Base-by-base conservation (phyloP, 2,888 invertebrate species). In the Phrixothrix hirtus region DNA sequence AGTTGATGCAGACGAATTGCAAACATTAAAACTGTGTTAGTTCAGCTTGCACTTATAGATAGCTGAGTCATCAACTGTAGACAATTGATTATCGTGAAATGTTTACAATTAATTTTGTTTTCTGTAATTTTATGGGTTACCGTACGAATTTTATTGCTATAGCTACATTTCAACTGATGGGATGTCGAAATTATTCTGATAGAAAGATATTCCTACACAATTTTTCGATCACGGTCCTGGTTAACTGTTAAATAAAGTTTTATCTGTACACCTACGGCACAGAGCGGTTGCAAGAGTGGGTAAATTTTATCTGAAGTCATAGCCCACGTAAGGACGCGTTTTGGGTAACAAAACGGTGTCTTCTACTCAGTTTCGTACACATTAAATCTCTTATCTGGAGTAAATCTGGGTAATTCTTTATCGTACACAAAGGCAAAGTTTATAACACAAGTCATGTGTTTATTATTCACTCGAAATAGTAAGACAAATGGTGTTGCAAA, bases 401-500 rank as follows among this genome's bases (percentile, higher is more conserved):
- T 9, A 35, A 34, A 49, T 54, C 46, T 54, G 11, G 10, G 42
- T 42, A 47, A 53, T 53, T 37, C 47, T 42, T 42, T 39, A 46
- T 46, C 35, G 39, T 16, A 34, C 32, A 53, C 47, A 53, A 48
- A 38, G 32, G 29, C 36, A 14, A 27, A 32, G 17, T 41, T n/a
- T 38, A 53, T 48, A 53, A 53, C 37, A 16, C 53, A 43, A 43
- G 49, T 49, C 49, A 43, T 42, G 49, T 49, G 49, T 48, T 42
- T 48, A 47, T 46, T 53, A 48, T 48, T 42, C 42, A 37, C 41
- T 37, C 38, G 53, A 48, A 48, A 43, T 53, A 48, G 43, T 43
- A 34, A 51, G 55, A 51, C 37, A 47, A 55, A 55, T 51, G 55
- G 36, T 50, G 45, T 41, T 55, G 55, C 55, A 55, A 43, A 48